Conservation (phyloP, 2,888 invertebrate species). For the Diaphora mendica region DNA sequence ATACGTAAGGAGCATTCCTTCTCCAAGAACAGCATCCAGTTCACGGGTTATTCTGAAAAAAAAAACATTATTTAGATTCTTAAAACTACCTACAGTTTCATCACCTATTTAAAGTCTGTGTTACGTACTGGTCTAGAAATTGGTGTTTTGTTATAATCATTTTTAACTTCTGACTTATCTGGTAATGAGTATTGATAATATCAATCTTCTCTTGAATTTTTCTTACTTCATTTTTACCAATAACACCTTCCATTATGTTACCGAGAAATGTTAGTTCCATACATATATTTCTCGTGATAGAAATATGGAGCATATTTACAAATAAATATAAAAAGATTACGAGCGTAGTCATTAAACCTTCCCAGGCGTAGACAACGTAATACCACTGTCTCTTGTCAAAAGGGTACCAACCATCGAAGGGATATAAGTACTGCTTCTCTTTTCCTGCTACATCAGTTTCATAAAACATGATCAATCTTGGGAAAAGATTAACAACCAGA, state of each 20-base stretch:
- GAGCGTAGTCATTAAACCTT: slow-evolving; percentile 69
- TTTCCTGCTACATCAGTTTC: slow-evolving; percentile 58
- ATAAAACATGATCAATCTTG: slow-evolving; percentile 71
- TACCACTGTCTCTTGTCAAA: slow-evolving; percentile 76
- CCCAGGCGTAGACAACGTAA: slow-evolving; percentile 71
- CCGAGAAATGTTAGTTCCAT: slow-evolving; percentile 75
- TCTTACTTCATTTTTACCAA: slow-evolving; percentile 58
- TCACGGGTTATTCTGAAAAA: slow-evolving; percentile 67
- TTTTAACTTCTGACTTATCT: slow-evolving; percentile 62
- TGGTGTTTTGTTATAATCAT: slow-evolving; percentile 65
- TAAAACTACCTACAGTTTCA: neutral
- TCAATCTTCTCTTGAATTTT: slow-evolving; percentile 46
- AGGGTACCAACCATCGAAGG: slow-evolving; percentile 79
- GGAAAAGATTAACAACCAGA: slow-evolving; percentile 66
- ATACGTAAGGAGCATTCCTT: slow-evolving; percentile 72
- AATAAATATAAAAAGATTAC: slow-evolving; percentile 67
- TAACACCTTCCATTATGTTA: slow-evolving; percentile 58
- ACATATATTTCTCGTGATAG: slow-evolving; percentile 67
- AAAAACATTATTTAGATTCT: neutral
- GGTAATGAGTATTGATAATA: slow-evolving; percentile 47
- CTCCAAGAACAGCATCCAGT: slow-evolving; percentile 67
- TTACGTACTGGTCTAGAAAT: slow-evolving; percentile 63
- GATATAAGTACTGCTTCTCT: slow-evolving; percentile 64
- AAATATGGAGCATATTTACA: slow-evolving; percentile 67
- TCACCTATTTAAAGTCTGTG: neutral